A percentile compares a stretch with the other conserved stretches of the same genome.
phyloP scores from a whole-genome alignment of 2,888 invertebrate genomes.

The Megalurothrips usitatus region DNA sequence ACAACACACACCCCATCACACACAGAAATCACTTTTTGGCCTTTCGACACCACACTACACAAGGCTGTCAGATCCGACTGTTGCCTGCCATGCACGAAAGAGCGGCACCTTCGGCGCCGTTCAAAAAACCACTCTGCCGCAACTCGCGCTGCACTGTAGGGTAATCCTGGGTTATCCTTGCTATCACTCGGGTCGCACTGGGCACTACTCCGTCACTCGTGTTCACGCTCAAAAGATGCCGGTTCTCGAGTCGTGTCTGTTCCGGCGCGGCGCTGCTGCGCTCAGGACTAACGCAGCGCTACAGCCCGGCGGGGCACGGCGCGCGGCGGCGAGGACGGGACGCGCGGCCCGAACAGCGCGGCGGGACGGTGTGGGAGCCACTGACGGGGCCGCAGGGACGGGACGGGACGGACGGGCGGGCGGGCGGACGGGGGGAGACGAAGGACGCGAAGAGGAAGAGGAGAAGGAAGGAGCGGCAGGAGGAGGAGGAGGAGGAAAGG shows the following conservation, averaged over 20 bases:
- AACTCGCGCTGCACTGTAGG: no score
- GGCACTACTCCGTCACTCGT: no score
- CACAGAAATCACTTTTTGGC: neutral
- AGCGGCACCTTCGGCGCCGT: neutral
- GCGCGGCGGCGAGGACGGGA: neutral
- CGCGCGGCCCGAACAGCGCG: neutral
- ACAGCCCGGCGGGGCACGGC: neutral
- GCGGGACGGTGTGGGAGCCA: neutral
- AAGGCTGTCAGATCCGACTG: neutral
- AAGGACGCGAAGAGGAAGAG: slow-evolving; percentile 18
- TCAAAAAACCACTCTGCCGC: no score
- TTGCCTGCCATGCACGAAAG: neutral
- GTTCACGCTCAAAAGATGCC: no score
- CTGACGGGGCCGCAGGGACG: neutral
- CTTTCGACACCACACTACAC: neutral
- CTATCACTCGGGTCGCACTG: no score
- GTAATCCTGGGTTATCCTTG: no score
- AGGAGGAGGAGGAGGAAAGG: neutral
- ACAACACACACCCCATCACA: neutral
- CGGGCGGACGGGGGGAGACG: neutral
- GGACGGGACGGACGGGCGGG: slow-evolving; percentile 26
- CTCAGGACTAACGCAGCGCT: no score
- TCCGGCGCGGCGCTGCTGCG: no score
- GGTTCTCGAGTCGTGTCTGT: no score
- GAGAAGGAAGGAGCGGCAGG: neutral